Evolutionary conservation across 2,113 vertebrate genomes (phyloP).

Genomic region (Ochotona princeps): DNA sequence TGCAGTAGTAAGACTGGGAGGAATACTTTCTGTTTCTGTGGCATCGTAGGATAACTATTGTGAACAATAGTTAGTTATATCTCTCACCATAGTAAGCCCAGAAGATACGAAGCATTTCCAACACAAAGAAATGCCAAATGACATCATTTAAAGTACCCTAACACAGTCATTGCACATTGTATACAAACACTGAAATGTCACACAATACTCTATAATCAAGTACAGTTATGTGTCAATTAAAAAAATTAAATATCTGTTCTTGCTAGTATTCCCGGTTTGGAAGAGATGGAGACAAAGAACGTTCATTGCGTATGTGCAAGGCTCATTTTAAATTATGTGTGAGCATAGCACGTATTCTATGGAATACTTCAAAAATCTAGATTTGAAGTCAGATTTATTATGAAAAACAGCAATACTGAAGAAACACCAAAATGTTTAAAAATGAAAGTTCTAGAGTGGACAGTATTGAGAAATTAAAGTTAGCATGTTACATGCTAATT

Average conservation of each 20-base stretch:
- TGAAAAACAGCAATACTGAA: background rate
- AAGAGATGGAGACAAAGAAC: background rate
- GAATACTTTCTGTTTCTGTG: too few relatives aligned
- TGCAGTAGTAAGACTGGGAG: too few relatives aligned
- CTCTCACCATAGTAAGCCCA: too few relatives aligned
- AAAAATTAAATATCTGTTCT: background rate
- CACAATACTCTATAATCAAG: too few relatives aligned
- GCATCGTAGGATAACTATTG: too few relatives aligned
- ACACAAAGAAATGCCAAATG: too few relatives aligned
- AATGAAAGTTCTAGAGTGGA: slow-evolving; percentile 16
- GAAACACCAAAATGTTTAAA: slow-evolving; percentile 1
- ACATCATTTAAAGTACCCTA: too few relatives aligned
- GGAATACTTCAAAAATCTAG: background rate
- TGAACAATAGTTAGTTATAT: too few relatives aligned
- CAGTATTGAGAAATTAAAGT: background rate
- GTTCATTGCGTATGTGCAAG: background rate
- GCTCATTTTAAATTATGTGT: background rate
- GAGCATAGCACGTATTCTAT: background rate
- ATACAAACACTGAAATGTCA: too few relatives aligned
- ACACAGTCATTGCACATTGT: too few relatives aligned
- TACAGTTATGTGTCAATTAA: background rate
- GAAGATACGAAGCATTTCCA: too few relatives aligned
- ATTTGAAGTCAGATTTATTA: background rate
- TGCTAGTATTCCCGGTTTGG: background rate
- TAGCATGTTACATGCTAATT: background rate